Conservation (phyloP, 2,888 invertebrate species). For the Drosophila picticornis region DNA sequence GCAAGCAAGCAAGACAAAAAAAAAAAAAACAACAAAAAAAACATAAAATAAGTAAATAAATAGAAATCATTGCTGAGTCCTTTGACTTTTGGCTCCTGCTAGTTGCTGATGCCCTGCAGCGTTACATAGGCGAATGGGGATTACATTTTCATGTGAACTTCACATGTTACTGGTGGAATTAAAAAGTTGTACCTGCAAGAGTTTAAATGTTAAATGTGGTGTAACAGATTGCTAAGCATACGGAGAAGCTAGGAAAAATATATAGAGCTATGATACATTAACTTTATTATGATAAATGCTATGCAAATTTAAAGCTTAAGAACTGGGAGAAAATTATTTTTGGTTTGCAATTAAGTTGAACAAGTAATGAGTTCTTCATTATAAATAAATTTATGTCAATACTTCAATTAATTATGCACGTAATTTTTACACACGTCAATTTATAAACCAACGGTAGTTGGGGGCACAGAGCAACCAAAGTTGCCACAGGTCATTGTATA, state of each 20-base stretch:
- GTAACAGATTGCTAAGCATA: too few species aligned
- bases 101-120: constrained; percentile 16
- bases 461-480: neutral
- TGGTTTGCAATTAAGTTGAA: neutral
- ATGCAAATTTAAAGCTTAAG: neutral
- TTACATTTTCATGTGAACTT: neutral
- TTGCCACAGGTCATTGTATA: constrained; percentile 5
- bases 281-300: neutral
- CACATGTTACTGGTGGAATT: neutral
- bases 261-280: neutral
- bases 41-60: constrained; percentile 17
- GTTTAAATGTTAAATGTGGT: neutral
- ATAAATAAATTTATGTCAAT: neutral
- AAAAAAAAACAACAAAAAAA: constrained; percentile 1
- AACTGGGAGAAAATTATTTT: neutral
- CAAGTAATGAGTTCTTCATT: neutral
- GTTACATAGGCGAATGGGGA: constrained; percentile 20
- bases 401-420: neutral
- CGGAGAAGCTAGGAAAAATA: neutral
- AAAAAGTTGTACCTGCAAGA: neutral
- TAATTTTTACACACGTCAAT: neutral
- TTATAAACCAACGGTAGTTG: neutral
- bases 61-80: constrained; percentile 41
- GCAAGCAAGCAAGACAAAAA: constrained; percentile 11
- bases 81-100: constrained; percentile 44